A percentile compares a stretch with the other conserved stretches of the same genome.
phyloP scores from a whole-genome alignment of 2,113 vertebrate genomes.

The Laticauda colubrina region DNA sequence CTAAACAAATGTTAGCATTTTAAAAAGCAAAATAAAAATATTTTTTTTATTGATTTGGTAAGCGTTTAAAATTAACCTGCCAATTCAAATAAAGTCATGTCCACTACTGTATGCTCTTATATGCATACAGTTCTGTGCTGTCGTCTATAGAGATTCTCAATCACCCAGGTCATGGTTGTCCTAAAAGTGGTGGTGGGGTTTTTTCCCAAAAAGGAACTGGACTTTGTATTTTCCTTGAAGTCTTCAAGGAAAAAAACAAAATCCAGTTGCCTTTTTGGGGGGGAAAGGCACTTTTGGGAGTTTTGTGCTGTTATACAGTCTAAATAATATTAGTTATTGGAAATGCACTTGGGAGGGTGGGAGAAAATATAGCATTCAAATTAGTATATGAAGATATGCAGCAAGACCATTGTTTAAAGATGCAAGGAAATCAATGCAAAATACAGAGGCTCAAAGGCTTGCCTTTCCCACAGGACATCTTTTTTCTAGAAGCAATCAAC shows the following conservation, averaged over 20 bases:
- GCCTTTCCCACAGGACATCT: not conserved
- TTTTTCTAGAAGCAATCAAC: not conserved
- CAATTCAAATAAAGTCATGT: not conserved
- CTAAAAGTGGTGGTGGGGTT: not conserved
- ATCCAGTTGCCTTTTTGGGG: not conserved
- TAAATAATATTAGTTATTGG: not conserved
- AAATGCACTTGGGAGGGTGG: not conserved
- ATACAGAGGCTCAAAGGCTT: not conserved
- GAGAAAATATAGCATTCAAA: not conserved
- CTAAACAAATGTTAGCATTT: not conserved
- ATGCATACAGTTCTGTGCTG: not conserved
- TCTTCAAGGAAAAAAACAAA: not conserved
- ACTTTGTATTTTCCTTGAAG: too few relatives aligned
- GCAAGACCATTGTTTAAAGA: not conserved
- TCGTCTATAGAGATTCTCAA: not conserved
- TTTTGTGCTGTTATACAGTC: not conserved
- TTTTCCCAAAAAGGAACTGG: too few relatives aligned
- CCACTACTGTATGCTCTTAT: not conserved
- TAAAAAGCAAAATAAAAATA: not conserved
- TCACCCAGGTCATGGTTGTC: not conserved
- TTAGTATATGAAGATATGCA: not conserved
- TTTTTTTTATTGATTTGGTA: not conserved
- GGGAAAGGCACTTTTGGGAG: not conserved
- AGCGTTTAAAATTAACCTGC: not conserved
- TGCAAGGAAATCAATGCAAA: not conserved